These are phyloP conservation scores for Ganaspis brasiliensis DNA, from an alignment of 2,888 invertebrate species.

Conservation along the genomic window DNA sequence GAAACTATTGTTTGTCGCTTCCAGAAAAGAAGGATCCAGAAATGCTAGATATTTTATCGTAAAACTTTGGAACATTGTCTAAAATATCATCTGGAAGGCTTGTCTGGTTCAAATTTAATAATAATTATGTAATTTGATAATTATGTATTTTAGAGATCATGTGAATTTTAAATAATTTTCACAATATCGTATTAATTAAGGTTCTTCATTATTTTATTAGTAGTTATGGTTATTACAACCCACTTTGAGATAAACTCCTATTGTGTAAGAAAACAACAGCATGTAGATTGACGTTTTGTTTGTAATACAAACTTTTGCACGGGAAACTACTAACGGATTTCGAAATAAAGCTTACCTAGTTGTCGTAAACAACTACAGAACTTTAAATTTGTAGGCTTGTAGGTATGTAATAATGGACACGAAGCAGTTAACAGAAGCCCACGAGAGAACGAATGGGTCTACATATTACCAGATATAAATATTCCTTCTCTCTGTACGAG, in stretches of 20 bases:
- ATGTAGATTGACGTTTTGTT: slow-evolving; percentile 18
- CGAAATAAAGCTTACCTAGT: slow-evolving; percentile 25
- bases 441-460: slow-evolving; percentile 39
- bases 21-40: too few species aligned
- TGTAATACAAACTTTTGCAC: neutral
- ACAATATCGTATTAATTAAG: too few species aligned
- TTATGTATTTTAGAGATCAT: too few species aligned
- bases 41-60: too few species aligned
- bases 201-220: too few species aligned
- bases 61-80: too few species aligned
- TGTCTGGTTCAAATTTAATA: too few species aligned
- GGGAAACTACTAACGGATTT: neutral
- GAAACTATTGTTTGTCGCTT: too few species aligned
- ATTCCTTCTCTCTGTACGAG: slow-evolving; percentile 4
- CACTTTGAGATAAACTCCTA: neutral
- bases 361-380: slow-evolving; percentile 36
- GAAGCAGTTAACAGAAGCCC: slow-evolving; percentile 27
- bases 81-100: too few species aligned
- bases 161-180: too few species aligned
- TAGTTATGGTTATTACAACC: too few species aligned
- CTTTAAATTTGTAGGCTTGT: slow-evolving; percentile 34
- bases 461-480: slow-evolving; percentile 36
- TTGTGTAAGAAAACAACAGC: neutral
- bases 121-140: too few species aligned
- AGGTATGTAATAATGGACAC: slow-evolving; percentile 43